Conservation (phyloP, 1,140 invertebrate species). For the Thaumetopoea pityocampa region DNA sequence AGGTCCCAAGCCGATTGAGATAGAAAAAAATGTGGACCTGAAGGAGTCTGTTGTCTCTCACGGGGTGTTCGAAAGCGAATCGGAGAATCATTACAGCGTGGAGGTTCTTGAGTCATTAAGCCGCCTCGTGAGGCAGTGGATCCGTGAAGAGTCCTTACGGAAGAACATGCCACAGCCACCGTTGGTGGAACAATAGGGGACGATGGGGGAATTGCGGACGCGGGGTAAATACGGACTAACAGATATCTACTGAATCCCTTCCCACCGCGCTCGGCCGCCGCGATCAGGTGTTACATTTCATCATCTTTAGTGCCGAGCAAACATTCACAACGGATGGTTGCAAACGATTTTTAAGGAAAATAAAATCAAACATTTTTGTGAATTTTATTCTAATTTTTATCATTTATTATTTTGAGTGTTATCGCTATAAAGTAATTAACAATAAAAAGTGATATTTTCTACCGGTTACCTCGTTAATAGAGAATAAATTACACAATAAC, state of each 20-base stretch:
- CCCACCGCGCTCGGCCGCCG: not conserved
- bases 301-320: not conserved
- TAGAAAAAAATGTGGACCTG: too few relatives aligned
- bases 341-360: constrained; percentile 5
- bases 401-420: constrained; percentile 36
- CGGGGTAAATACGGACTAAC: constrained; percentile 12
- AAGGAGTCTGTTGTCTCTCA: too few relatives aligned
- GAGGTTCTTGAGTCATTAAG: too few relatives aligned
- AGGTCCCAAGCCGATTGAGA: too few relatives aligned
- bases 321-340: constrained; percentile 5
- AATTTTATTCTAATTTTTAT: constrained; percentile 5
- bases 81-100: too few relatives aligned
- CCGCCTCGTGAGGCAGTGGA: too few relatives aligned
- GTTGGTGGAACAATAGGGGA: too few relatives aligned
- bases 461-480: constrained; percentile 19
- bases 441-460: constrained; percentile 29
- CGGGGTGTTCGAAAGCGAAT: too few relatives aligned
- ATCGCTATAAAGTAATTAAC: constrained; percentile 48
- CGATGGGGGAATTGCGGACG: not conserved
- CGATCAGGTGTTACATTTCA: not conserved
- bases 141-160: too few relatives aligned
- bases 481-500: constrained; percentile 11
- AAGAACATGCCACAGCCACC: too few relatives aligned
- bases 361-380: constrained; percentile 6
- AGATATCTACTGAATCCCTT: constrained; percentile 8